Evolutionary conservation across 2,113 vertebrate genomes (phyloP).

Genomic region (Pygoscelis adeliae): DNA sequence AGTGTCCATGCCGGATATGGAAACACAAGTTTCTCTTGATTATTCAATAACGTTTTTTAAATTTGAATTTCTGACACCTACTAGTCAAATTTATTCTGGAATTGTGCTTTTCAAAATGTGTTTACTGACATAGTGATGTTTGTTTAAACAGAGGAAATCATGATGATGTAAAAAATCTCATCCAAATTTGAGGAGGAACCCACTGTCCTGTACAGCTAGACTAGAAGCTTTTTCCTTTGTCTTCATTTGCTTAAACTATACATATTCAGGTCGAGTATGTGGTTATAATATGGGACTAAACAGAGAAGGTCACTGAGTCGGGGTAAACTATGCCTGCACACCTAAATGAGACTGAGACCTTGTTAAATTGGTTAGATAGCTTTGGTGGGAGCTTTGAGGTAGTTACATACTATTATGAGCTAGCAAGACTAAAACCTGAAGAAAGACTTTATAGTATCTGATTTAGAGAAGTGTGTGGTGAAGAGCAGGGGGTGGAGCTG

Average conservation of each 20-base stretch:
- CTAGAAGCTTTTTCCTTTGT: not conserved
- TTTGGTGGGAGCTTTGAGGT: not conserved
- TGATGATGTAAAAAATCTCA: not conserved
- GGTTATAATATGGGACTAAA: not conserved
- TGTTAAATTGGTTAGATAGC: not conserved
- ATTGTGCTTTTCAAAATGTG: not conserved
- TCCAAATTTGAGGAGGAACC: not conserved
- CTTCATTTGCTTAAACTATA: not conserved
- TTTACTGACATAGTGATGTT: not conserved
- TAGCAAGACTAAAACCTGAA: not conserved
- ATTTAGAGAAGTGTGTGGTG: not conserved
- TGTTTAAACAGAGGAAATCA: not conserved
- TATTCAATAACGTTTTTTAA: not conserved
- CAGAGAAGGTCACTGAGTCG: not conserved
- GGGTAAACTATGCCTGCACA: not conserved
- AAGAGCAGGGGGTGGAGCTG: not conserved
- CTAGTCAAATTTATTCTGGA: not conserved
- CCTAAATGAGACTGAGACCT: not conserved
- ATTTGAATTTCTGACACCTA: not conserved
- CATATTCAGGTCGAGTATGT: not conserved
- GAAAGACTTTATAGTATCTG: not conserved
- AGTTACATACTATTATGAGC: not conserved
- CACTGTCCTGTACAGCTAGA: not conserved
- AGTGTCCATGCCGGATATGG: fast-evolving
- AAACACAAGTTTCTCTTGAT: not conserved